Evolutionary conservation across 2,888 invertebrate genomes (phyloP), one percentile per base, ranked within the genome.

Genomic region (Caenorhabditis wallacei): DNA sequence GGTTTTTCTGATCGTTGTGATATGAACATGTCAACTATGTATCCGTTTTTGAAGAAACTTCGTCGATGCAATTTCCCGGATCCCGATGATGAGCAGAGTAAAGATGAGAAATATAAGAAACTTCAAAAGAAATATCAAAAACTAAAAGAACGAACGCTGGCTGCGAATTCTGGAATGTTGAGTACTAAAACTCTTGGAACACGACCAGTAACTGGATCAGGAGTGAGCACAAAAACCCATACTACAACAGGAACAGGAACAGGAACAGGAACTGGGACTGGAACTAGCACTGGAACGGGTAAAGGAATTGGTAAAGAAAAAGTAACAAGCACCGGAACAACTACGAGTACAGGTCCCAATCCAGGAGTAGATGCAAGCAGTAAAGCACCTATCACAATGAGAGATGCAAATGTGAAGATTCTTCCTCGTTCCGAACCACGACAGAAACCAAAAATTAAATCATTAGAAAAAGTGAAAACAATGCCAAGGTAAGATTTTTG

Each of bases 41-140:
- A 66, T 16, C 74, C 74, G 18, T 66, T 74, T 8, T n/a, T 57
- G 0, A n/a, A 7, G 11, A 74, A 74, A 30, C 54, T 74, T 10
- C 40, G 64, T 11, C 35, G 48, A 43, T 64, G 56, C n/a, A 46
- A 54, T 1, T 74, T 56, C 37, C 20, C 51, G 5, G 64, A 74
- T 11, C 8, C 7, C 1, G 63, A 72, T 26, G 61, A 18, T 40
- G 30, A 40, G 0, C 53, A 37, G 11, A 46, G 30, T 37, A 72
- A n/a, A 35, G 30, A n/a, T 11, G 46, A 30, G 37, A 70, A 48
- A 24, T 26, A 24, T 2, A 37, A 24, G 37, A 30, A 30, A 16
- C 30, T 57, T 2, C 13, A 69, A 20, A 48, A 51, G 35, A 20
- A 35, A 26, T 35, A 35, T 20, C 18, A 35, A 48, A 30, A 51